Evolutionary conservation across 2,888 invertebrate genomes (phyloP).

Genomic region (Pterostichus madidus): DNA sequence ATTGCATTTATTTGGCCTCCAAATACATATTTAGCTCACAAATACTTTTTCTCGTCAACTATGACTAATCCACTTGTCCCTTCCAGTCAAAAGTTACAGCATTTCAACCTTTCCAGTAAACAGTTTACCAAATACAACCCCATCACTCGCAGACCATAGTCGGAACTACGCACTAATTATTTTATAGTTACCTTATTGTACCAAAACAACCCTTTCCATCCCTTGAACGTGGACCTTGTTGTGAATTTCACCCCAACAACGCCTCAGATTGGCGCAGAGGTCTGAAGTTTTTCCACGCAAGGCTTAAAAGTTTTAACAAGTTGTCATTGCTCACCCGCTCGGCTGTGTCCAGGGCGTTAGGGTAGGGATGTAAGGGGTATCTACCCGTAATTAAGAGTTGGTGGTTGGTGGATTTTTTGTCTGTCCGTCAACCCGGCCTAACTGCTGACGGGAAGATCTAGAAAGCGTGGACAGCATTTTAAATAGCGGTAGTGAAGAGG

Average conservation of each 20-base stretch:
- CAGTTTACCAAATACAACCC: conserved; percentile 8
- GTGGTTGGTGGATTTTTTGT: conserved; percentile 34
- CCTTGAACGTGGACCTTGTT: neutral
- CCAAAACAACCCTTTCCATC: neutral
- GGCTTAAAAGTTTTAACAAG: conserved; percentile 56
- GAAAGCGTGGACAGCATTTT: conserved; percentile 32
- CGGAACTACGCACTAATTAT: conserved; percentile 22
- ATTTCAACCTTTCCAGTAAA: too few species aligned
- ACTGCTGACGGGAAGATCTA: conserved; percentile 40
- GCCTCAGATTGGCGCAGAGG: conserved; percentile 11
- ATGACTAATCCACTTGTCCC: too few species aligned
- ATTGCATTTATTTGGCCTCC: too few species aligned
- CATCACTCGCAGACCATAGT: neutral
- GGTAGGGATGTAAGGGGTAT: neutral
- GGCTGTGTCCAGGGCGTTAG: neutral
- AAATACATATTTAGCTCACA: too few species aligned
- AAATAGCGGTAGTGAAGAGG: conserved; percentile 13
- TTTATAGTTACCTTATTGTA: conserved; percentile 15
- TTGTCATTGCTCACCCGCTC: conserved; percentile 30
- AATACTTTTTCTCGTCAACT: too few species aligned
- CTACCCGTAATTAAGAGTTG: conserved; percentile 37
- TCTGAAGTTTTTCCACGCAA: conserved; percentile 39
- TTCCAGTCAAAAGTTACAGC: too few species aligned
- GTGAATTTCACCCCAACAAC: neutral
- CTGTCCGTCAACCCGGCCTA: neutral